Percentiles rank a stretch among this genome's conserved stretches.
Evolutionary conservation across 2,888 invertebrate species (phyloP).

Genomic region (Drosophila ochracea): DNA sequence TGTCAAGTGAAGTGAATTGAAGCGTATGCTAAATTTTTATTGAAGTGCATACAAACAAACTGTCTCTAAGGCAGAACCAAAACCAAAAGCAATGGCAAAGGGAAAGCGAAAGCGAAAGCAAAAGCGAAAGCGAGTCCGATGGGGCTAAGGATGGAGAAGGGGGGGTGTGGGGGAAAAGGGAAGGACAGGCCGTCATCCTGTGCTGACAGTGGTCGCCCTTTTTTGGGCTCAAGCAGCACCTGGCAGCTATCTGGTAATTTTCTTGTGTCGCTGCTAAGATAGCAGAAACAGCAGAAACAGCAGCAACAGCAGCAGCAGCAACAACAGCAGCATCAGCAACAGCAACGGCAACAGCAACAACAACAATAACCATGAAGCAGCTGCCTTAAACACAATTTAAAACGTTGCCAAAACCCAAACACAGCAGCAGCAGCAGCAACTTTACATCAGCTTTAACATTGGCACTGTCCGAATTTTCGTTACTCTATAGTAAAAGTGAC

Average conservation of each 20-base stretch:
- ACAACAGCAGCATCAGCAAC: background rate
- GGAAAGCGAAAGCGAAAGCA: background rate
- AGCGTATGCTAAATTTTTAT: conserved; percentile 77
- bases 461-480: background rate
- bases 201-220: conserved; percentile 31
- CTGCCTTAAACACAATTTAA: conserved; percentile 53
- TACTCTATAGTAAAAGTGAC: conserved; percentile 4
- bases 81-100: background rate
- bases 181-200: conserved; percentile 17
- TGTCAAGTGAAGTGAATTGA: conserved; percentile 72
- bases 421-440: background rate
- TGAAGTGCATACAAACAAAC: conserved; percentile 76
- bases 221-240: conserved; percentile 19
- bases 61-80: conserved; percentile 40
- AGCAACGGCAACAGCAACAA: background rate
- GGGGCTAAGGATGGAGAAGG: no score
- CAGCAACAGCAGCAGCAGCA: background rate
- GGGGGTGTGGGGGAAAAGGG: background rate
- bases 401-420: conserved; percentile 21
- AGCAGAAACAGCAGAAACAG: conserved; percentile 3
- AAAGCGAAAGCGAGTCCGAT: background rate
- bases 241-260: conserved; percentile 56
- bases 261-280: conserved; percentile 27
- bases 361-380: conserved; percentile 33
- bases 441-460: conserved; percentile 18